phyloP scores from a whole-genome alignment of 2,888 invertebrate genomes.

The Ischnus inquisitorius region DNA sequence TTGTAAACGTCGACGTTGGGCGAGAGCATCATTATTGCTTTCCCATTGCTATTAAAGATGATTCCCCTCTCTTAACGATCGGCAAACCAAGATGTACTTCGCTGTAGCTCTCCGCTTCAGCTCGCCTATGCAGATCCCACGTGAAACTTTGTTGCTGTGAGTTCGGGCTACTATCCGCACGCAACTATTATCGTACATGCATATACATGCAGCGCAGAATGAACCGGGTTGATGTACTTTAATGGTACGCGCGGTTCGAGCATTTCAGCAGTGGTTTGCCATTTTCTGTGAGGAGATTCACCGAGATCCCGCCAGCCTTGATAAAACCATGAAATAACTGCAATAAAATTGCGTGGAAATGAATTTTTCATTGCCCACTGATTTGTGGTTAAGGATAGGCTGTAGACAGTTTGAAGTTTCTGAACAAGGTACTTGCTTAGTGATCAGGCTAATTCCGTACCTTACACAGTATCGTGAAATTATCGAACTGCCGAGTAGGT shows the following conservation, averaged over 20 bases:
- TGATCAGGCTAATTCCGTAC: neutral
- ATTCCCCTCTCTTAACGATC: slow-evolving; percentile 45
- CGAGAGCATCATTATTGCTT: slow-evolving; percentile 70
- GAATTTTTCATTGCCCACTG: slow-evolving; percentile 32
- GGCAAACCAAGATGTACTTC: slow-evolving; percentile 4
- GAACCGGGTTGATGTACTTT: slow-evolving; percentile 13
- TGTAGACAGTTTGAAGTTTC: slow-evolving; percentile 23
- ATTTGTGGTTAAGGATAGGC: neutral
- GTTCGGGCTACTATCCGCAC: slow-evolving; percentile 19
- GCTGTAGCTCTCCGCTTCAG: slow-evolving; percentile 15
- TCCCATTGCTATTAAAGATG: slow-evolving; percentile 72
- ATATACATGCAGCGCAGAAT: slow-evolving; percentile 8
- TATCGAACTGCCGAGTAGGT: neutral
- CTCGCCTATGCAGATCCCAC: slow-evolving; percentile 18
- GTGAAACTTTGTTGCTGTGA: slow-evolving; percentile 55
- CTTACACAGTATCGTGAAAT: neutral
- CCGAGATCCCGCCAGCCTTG: slow-evolving; percentile 36
- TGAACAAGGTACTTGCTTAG: slow-evolving; percentile 31
- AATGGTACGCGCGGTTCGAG: slow-evolving; percentile 4
- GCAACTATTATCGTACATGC: slow-evolving; percentile 36
- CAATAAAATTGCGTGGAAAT: slow-evolving; percentile 47
- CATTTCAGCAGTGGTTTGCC: slow-evolving; percentile 28
- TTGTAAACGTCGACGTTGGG: slow-evolving; percentile 68
- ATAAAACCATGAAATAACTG: slow-evolving; percentile 41
- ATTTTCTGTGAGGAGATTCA: slow-evolving; percentile 27